Conservation (phyloP, 2,888 invertebrate genomes). For the Harpagoxenus sublaevis region DNA sequence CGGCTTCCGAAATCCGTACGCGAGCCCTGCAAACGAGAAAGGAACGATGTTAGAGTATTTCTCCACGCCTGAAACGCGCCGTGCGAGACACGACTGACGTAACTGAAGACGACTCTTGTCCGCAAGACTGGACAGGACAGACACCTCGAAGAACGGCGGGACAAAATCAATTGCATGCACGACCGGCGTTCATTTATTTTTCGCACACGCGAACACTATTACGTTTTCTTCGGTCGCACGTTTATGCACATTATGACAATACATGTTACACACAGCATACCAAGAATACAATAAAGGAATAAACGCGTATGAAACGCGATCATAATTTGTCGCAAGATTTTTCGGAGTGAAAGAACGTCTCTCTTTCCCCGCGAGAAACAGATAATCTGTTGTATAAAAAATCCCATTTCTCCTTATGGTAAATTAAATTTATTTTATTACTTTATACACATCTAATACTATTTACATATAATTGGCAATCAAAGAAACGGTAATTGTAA, state of each 20-base stretch:
- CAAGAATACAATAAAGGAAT: not conserved
- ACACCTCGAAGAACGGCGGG: conserved; percentile 23
- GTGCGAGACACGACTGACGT: conserved; percentile 2
- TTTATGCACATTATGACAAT: not conserved
- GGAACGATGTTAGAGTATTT: conserved; percentile 58
- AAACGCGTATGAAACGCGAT: not conserved
- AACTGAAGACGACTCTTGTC: conserved; percentile 3
- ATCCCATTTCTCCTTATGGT: not conserved
- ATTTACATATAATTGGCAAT: not conserved
- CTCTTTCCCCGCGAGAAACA: not conserved
- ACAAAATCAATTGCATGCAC: conserved; percentile 29
- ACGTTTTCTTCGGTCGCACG: not conserved
- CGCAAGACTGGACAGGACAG: conserved; percentile 2
- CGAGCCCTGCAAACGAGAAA: conserved; percentile 66
- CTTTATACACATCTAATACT: conserved; percentile 6
- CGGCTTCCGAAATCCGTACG: not conserved
- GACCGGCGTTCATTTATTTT: not conserved
- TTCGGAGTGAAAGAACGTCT: not conserved
- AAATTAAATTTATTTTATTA: conserved; percentile 27
- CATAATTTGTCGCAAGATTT: not conserved
- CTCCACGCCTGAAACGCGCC: not conserved
- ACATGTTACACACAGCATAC: not conserved
- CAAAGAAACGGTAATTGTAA: conserved; percentile 2
- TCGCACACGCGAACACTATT: conserved; percentile 30
- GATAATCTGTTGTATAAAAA: not conserved